Base-by-base conservation (phyloP, 2,797 vertebrate species). In the Chrosomus eos region DNA sequence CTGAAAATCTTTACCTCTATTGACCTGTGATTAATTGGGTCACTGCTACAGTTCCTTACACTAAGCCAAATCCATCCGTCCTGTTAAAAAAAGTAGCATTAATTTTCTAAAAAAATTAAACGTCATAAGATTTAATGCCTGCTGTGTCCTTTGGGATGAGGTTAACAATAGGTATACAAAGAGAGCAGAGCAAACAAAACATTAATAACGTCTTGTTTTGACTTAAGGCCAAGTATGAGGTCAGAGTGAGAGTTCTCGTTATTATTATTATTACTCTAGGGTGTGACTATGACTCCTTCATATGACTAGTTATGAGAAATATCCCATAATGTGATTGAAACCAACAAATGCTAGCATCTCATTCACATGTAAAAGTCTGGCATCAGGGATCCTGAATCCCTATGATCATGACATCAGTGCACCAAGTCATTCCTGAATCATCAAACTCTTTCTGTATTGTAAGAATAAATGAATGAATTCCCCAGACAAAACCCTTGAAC, bases 221-320 rank as follows among this genome's bases (percentile, higher is more conserved):
- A 40, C 21, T 58, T n/a, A 1, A 9, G 53, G 19, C 11, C 40
- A 66, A 28, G 19, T 23, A 67, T 51, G 18, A 70, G 23, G 23
- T 80, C 43, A 70, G 26, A 36, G n/a, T n/a, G n/a, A 18, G 13
- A 10, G 36, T 71, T 43, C n/a, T n/a, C 13, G 0, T 3, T 28
- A 13, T 71, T 43, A 13, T 71, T 43, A 21, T 72, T 72, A 7
- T 88, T 87, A 87, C 75, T 88, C 48, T n/a, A 21, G 10, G 14
- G 28, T 73, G 11, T 9, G 23, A 8, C 16, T 26, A 33, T 72
- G 55, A 23, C 36, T 80, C 51, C 78, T 45, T 45, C 3, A 82
- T 79, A 4, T 70, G 38, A 80, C 68, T 58, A 40, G 11, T 43
- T 28, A 14, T 58, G 19, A 43, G 73, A 40, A 67, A 58, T 70